Evolutionary conservation across 2,113 vertebrate genomes (phyloP).

Genomic region (Leptobrachium leishanense): DNA sequence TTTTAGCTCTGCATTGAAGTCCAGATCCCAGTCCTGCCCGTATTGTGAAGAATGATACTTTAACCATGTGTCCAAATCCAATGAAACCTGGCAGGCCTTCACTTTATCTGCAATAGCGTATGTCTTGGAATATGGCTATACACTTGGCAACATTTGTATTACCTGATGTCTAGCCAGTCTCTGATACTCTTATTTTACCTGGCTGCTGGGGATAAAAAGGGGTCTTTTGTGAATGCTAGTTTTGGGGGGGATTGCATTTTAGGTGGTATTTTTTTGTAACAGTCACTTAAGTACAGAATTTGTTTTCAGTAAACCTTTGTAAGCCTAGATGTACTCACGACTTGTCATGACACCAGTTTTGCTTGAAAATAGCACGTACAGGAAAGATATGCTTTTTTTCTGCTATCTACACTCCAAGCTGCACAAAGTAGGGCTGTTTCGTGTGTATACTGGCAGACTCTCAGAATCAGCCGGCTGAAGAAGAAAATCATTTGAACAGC

Average conservation of each 20-base stretch:
- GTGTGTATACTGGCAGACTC: slow-evolving; percentile 30
- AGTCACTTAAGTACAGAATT: slow-evolving; percentile 7
- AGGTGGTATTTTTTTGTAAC: background rate
- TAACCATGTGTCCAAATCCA: too few species aligned
- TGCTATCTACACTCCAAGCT: slow-evolving; percentile 28
- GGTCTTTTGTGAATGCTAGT: too few species aligned
- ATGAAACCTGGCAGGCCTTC: too few species aligned
- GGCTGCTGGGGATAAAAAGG: too few species aligned
- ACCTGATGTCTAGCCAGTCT: too few species aligned
- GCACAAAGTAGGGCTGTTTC: slow-evolving; percentile 33
- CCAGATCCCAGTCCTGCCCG: too few species aligned
- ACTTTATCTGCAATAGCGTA: too few species aligned
- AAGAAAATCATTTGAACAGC: slow-evolving; percentile 32
- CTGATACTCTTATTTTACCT: too few species aligned
- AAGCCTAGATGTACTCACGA: slow-evolving; percentile 14
- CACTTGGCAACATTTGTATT: too few species aligned
- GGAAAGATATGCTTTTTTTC: background rate
- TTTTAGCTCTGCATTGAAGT: too few species aligned
- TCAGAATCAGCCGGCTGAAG: slow-evolving; percentile 11
- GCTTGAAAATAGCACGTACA: background rate
- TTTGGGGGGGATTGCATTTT: slow-evolving; percentile 13
- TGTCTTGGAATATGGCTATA: too few species aligned
- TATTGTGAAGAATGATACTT: too few species aligned
- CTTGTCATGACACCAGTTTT: slow-evolving; percentile 13
- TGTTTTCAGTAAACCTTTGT: slow-evolving; percentile 11